Percentiles rank a stretch among this genome's conserved stretches.
phyloP scores from a whole-genome alignment of 2,113 vertebrate genomes.

The Psettodes erumei region DNA sequence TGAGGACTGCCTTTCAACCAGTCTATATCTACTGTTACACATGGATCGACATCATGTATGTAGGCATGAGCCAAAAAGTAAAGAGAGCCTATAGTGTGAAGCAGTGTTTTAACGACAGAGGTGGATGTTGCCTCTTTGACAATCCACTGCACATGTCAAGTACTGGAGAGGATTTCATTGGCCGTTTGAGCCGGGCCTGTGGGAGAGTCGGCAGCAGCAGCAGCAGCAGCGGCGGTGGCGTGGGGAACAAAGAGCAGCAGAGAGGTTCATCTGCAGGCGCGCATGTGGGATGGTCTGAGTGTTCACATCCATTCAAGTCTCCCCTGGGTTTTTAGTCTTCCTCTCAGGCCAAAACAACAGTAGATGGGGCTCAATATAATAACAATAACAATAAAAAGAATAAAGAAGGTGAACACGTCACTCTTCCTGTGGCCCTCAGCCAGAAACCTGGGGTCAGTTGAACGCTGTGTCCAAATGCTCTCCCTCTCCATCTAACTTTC shows the following conservation, averaged over 20 bases:
- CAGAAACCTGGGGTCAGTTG: background rate
- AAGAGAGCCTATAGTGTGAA: background rate
- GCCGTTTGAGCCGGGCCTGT: constrained; percentile 18
- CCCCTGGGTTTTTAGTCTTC: background rate
- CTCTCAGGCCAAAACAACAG: constrained; percentile 15
- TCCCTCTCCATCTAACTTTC: background rate
- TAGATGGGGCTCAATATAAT: constrained; percentile 15
- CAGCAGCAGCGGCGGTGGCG: constrained; percentile 41
- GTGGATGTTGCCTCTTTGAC: background rate
- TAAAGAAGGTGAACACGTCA: background rate
- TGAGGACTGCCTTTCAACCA: constrained; percentile 49
- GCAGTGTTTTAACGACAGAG: background rate
- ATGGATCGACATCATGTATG: constrained; percentile 18
- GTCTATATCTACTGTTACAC: constrained; percentile 45
- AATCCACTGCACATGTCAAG: background rate
- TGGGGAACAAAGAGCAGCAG: constrained; percentile 50
- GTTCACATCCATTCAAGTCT: constrained; percentile 11
- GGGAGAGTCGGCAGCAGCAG: constrained; percentile 34
- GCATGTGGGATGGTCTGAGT: constrained; percentile 12
- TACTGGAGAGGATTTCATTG: constrained; percentile 1
- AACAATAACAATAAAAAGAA: background rate
- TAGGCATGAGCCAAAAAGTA: constrained; percentile 35
- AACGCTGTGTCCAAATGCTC: constrained; percentile 13
- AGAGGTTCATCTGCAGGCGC: constrained; percentile 18
- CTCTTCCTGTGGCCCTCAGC: constrained; percentile 6